These are phyloP conservation scores for Saxicola maurus DNA, from an alignment of 2,797 vertebrate genomes.

Conservation along the genomic window DNA sequence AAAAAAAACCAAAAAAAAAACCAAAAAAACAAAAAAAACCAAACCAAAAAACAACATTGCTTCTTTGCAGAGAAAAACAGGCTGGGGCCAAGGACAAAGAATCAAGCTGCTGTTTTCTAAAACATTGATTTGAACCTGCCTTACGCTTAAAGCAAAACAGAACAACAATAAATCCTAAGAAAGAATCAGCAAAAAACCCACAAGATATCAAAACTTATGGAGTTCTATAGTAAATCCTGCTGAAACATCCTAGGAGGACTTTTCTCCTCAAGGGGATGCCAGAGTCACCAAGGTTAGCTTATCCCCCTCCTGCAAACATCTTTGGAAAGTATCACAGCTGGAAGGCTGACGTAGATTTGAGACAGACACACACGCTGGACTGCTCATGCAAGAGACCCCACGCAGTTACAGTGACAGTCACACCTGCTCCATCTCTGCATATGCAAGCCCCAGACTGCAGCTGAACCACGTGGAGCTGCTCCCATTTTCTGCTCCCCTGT, in stretches of 20 bases:
- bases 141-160: constrained; percentile 9
- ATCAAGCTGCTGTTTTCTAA: not conserved
- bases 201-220: not conserved
- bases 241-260: not conserved
- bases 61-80: not conserved
- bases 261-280: not conserved
- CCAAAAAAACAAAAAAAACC: not conserved
- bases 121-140: constrained; percentile 16
- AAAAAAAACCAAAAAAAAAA: not conserved
- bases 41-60: not conserved
- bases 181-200: not conserved
- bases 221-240: not conserved
- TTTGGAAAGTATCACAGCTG: not conserved
- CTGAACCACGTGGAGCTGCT: not conserved
- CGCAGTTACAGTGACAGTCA: not conserved
- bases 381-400: not conserved
- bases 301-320: not conserved
- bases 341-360: not conserved
- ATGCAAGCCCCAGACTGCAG: not conserved
- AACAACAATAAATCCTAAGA: not conserved
- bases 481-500: not conserved
- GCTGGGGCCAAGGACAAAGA: constrained; percentile 1
- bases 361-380: not conserved
- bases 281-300: not conserved
- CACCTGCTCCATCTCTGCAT: not conserved